These are phyloP conservation scores for Pogonocherus hispidulus DNA, from an alignment of 2,888 invertebrate species.

Conservation along the genomic window DNA sequence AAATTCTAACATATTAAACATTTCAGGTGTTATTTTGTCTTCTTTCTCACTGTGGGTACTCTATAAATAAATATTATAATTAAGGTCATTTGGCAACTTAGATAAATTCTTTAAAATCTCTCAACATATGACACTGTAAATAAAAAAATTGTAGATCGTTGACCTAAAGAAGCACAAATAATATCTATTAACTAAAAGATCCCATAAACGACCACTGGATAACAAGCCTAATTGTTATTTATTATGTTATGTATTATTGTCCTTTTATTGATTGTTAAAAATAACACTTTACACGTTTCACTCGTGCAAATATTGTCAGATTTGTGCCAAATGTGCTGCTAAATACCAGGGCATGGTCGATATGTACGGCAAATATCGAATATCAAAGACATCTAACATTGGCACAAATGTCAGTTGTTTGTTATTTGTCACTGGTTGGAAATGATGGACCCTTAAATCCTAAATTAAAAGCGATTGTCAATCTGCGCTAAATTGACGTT, in stretches of 20 bases:
- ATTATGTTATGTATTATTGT: background rate
- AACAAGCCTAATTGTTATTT: constrained; percentile 4
- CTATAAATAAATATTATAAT: too few relatives aligned
- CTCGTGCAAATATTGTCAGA: constrained; percentile 17
- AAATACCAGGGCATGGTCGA: constrained; percentile 24
- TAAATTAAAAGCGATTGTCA: background rate
- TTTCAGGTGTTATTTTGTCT: too few relatives aligned
- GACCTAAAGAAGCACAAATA: constrained; percentile 3
- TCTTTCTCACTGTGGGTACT: too few relatives aligned
- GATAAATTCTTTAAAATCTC: background rate
- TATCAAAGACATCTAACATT: constrained; percentile 14
- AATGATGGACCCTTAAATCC: background rate
- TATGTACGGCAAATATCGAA: constrained; percentile 12
- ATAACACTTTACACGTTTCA: background rate
- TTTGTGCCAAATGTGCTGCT: constrained; percentile 14
- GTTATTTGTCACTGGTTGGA: background rate
- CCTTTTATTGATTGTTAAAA: constrained; percentile 9
- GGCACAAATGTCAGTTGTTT: constrained; percentile 6
- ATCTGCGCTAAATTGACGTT: too few relatives aligned
- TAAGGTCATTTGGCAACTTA: background rate
- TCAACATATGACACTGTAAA: background rate
- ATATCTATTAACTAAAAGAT: constrained; percentile 10
- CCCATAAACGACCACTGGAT: constrained; percentile 8
- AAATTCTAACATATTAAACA: too few relatives aligned
- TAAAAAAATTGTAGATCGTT: constrained; percentile 6